phyloP scores from a whole-genome alignment of 2,113 vertebrate genomes.

The Xenus cinereus region DNA sequence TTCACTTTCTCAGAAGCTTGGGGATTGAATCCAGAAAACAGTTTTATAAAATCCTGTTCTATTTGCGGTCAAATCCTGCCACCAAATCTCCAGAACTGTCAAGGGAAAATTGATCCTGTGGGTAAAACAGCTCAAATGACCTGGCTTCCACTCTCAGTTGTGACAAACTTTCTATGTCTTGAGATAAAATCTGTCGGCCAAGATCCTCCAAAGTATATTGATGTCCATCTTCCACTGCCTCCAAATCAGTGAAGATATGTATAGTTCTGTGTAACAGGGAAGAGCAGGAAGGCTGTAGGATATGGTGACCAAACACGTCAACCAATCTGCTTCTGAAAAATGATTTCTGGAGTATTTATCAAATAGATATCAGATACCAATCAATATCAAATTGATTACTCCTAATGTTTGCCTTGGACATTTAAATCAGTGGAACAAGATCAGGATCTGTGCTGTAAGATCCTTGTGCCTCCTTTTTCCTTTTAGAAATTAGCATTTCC shows the following conservation, averaged over 20 bases:
- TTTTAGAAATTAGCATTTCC: neutral
- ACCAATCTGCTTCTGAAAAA: neutral
- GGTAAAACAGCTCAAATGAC: neutral
- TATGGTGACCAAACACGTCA: neutral
- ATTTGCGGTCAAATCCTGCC: neutral
- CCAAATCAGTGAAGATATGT: neutral
- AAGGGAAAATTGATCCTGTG: neutral
- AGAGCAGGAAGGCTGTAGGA: neutral
- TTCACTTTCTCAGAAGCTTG: neutral
- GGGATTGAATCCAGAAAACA: neutral
- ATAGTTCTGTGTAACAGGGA: neutral
- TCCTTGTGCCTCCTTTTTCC: neutral
- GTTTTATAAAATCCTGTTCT: slow-evolving; percentile 5
- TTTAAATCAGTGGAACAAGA: neutral
- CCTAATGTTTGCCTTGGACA: accelerated
- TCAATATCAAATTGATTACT: neutral
- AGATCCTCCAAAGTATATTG: neutral
- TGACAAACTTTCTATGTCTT: neutral
- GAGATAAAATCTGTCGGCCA: neutral
- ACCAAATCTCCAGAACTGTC: neutral
- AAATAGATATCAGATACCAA: neutral
- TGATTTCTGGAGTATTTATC: neutral
- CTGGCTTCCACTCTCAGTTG: neutral
- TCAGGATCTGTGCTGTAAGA: neutral
- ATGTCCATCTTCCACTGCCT: neutral